phyloP scores from a whole-genome alignment of 2,797 vertebrate genomes.

The Poecilia wingei region DNA sequence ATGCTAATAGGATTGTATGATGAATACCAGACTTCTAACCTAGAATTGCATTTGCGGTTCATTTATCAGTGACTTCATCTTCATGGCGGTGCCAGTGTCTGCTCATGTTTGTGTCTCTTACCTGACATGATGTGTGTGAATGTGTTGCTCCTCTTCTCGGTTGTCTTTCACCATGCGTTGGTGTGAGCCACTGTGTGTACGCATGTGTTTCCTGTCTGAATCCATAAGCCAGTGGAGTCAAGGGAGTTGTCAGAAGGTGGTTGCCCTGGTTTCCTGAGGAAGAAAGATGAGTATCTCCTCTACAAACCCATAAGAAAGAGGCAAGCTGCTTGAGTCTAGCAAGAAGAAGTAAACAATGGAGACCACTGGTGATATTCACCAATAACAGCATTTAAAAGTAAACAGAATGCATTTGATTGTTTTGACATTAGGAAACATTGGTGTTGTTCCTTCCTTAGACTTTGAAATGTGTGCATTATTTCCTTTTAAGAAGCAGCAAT shows the following conservation, averaged over 20 bases:
- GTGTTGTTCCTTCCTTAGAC: not conserved
- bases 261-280: conserved; percentile 74
- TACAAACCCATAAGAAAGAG: conserved; percentile 51
- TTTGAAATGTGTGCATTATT: conserved; percentile 27
- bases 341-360: conserved; percentile 25
- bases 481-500: conserved; percentile 9
- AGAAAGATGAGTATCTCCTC: conserved; percentile 64
- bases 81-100: conserved; percentile 21
- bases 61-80: conserved; percentile 36
- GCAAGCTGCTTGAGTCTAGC: conserved; percentile 42
- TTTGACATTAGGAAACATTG: conserved; percentile 27
- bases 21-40: conserved; percentile 39
- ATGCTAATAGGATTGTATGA: conserved; percentile 32
- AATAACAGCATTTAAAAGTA: conserved; percentile 8
- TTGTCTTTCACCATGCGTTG: conserved; percentile 59
- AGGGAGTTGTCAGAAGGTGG: conserved; percentile 73
- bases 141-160: conserved; percentile 35
- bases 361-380: conserved; percentile 7
- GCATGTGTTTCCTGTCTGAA: conserved; percentile 66
- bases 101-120: conserved; percentile 24
- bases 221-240: conserved; percentile 64
- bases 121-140: conserved; percentile 24
- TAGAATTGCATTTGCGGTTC: conserved; percentile 25
- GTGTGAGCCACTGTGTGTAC: conserved; percentile 42
- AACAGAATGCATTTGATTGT: conserved; percentile 22